These are phyloP conservation scores for Leptinotarsa juncta DNA, from an alignment of 2,888 invertebrate genomes.

Conservation along the genomic window DNA sequence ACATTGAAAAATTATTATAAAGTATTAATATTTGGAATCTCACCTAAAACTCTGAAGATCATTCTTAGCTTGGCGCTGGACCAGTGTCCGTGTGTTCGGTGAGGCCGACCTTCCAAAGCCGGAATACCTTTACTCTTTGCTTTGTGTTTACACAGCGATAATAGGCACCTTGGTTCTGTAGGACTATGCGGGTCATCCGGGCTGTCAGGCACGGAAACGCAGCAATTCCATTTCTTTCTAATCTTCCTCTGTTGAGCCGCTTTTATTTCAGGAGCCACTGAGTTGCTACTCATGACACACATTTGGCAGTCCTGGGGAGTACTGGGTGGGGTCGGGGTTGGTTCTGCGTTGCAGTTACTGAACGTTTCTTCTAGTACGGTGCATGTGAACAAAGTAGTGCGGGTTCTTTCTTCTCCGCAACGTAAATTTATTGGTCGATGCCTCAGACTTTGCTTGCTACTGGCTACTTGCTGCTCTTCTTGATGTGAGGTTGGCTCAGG, in stretches of 20 bases:
- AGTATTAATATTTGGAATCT: constrained; percentile 20
- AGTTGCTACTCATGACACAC: constrained; percentile 57
- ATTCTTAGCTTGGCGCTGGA: constrained; percentile 65
- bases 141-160: constrained; percentile 62
- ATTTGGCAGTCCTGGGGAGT: constrained; percentile 63
- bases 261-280: constrained; percentile 55
- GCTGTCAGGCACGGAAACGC: constrained; percentile 71
- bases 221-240: constrained; percentile 72
- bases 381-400: constrained; percentile 65
- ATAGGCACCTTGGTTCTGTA: constrained; percentile 61
- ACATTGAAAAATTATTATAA: no score
- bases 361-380: constrained; percentile 68
- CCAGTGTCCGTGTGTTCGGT: constrained; percentile 62
- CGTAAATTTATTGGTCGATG: constrained; percentile 48
- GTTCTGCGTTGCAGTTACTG: constrained; percentile 59
- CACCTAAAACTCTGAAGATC: constrained; percentile 62
- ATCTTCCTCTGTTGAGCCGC: constrained; percentile 54
- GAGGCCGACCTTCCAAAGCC: constrained; percentile 56
- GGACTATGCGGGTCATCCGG: constrained; percentile 70
- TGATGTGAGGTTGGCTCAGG: constrained; percentile 35
- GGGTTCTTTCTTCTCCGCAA: constrained; percentile 47
- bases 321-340: constrained; percentile 66
- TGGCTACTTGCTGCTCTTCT: constrained; percentile 52
- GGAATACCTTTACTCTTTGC: constrained; percentile 55
- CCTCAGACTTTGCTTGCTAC: constrained; percentile 42